Evolutionary conservation across 2,113 vertebrate genomes (phyloP).

Genomic region (Phoxinus phoxinus): DNA sequence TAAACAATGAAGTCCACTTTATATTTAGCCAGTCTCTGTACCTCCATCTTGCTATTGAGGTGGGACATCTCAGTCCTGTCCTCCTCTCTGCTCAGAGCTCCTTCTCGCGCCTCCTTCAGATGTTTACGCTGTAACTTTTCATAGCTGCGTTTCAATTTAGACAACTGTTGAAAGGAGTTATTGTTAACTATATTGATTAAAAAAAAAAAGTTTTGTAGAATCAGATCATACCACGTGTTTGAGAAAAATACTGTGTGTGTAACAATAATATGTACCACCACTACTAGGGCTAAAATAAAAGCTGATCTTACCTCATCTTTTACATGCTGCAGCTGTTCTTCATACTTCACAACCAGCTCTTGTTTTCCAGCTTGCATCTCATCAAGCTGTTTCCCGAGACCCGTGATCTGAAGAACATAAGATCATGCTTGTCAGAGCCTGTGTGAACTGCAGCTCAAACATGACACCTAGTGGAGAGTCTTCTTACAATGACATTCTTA

Average conservation of each 20-base stretch:
- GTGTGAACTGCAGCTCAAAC: neutral
- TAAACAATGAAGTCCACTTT: neutral
- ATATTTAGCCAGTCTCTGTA: constrained; percentile 54
- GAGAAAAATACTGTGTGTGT: neutral
- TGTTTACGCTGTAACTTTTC: constrained; percentile 90
- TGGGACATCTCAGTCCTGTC: constrained; percentile 78
- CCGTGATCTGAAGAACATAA: constrained; percentile 71
- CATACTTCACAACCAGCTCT: constrained; percentile 82
- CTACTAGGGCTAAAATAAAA: neutral
- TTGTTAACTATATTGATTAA: neutral
- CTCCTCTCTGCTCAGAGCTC: constrained; percentile 70
- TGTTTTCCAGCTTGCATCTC: constrained; percentile 78
- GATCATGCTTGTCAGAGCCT: neutral
- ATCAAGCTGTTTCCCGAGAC: constrained; percentile 80
- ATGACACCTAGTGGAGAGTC: neutral
- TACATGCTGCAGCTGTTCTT: constrained; percentile 85
- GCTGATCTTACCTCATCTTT: constrained; percentile 82
- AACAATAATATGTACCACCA: constrained; percentile 60
- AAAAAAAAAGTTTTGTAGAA: neutral
- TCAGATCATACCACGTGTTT: neutral
- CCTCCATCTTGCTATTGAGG: constrained; percentile 83
- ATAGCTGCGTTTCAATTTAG: constrained; percentile 88
- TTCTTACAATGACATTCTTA: neutral
- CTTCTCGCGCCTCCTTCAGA: constrained; percentile 75
- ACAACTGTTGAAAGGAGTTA: constrained; percentile 74